Base-by-base conservation (phyloP, 2,797 vertebrate genomes). In the Gymnoscopelus microlampas region DNA sequence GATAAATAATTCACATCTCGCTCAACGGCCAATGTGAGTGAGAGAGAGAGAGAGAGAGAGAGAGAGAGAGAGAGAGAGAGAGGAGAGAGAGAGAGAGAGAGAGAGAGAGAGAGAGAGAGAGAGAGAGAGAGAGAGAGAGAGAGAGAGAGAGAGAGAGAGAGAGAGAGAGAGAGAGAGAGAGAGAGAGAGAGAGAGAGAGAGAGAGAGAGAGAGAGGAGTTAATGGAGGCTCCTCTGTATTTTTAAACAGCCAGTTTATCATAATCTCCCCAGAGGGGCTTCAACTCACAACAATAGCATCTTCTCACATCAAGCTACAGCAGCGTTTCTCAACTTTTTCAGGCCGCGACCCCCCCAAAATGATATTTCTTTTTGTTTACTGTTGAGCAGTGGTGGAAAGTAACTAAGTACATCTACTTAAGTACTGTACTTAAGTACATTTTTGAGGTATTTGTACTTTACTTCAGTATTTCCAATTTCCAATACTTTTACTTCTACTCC, bases 1-100 rank as follows among this genome's bases (percentile, higher is more conserved):
- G 64, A 88, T 90, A 85, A 92, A 92, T 89, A 81, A 89, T 92
- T 86, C 78, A 88, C 72, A 57, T 71, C 76, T 71, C 71, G 53
- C 75, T 82, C 73, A 29, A 66, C 65, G 26, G 80, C 58, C 73
- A 66, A 54, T 56, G 65, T 60, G 79, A 85, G 83, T 79, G 78
- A 73, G 78, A 74, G 73, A 71, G 84, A 77, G 54, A 51, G 72
- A 23, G 66, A n/a, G 78, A 73, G 78, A 74, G 73, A 71, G 84
- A 77, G 54, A 51, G 72, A 23, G 79, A 85, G 83, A 79, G 78
- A 73, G 78, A 74, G 73, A 71, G 84, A 77, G 54, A 51, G 72
- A 23, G 66, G n/a, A n/a, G n/a, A n/a, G n/a, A n/a, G n/a, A n/a
- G 79, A 85, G 83, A 79, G 78, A 73, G 78, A 74, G 73, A 71